Conservation (phyloP, 2,113 vertebrate species). For the Mus spicilegus region DNA sequence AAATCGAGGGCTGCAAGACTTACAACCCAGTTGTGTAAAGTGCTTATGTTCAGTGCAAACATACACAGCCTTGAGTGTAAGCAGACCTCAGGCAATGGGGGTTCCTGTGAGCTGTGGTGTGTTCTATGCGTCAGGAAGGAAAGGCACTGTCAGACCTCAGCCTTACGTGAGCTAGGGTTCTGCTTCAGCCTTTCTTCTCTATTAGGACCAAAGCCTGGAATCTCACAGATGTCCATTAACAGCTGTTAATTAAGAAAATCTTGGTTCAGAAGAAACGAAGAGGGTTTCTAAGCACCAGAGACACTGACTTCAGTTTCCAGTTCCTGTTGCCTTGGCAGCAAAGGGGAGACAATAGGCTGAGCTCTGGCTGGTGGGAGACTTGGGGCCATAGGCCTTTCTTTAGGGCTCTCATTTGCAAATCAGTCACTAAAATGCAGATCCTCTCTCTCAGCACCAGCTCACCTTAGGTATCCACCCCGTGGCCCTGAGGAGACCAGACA, state of each 20-base stretch:
- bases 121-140: constrained; percentile 24
- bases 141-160: not conserved
- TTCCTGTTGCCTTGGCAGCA: constrained; percentile 12
- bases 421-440: constrained; percentile 31
- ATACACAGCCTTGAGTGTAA: constrained; percentile 78
- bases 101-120: not conserved
- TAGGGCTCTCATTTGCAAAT: constrained; percentile 15
- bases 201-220: constrained; percentile 60
- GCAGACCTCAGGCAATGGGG: not conserved
- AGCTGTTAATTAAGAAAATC: constrained; percentile 75
- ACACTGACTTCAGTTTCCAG: constrained; percentile 29
- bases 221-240: constrained; percentile 66
- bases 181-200: constrained; percentile 3
- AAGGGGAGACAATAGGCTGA: constrained; percentile 36
- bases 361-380: constrained; percentile 13
- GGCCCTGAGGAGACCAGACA: not conserved
- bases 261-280: constrained; percentile 68
- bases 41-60: constrained; percentile 89
- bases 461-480: not conserved
- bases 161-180: constrained; percentile 60
- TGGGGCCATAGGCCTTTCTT: not conserved
- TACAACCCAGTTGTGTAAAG: constrained; percentile 85
- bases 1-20: constrained; percentile 71
- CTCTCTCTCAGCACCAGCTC: not conserved
- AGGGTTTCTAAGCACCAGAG: constrained; percentile 71